These are phyloP conservation scores for Centropus unirufus DNA, from an alignment of 2,113 vertebrate species.

Conservation along the genomic window DNA sequence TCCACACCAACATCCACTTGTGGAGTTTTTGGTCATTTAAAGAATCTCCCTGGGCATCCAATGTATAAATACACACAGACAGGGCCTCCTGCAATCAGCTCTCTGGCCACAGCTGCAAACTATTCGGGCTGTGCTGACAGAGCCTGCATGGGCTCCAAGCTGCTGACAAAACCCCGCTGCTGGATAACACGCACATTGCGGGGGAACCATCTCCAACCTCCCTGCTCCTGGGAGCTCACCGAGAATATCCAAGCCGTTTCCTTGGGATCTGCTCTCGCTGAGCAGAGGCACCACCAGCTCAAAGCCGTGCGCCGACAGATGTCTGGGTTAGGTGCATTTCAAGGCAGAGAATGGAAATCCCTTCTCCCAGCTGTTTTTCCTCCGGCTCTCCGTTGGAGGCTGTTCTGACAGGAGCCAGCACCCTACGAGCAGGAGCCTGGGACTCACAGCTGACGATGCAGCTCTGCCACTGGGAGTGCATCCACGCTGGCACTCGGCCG, in stretches of 20 bases:
- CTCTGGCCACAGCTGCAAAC: neutral
- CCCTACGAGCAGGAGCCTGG: accelerated
- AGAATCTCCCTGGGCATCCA: neutral
- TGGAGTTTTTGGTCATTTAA: neutral
- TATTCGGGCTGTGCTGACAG: neutral
- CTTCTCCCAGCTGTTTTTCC: neutral
- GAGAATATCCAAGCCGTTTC: accelerated
- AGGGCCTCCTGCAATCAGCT: neutral
- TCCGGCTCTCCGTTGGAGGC: neutral
- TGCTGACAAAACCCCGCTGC: neutral
- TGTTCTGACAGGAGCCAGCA: neutral
- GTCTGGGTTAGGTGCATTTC: neutral
- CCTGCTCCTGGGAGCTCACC: neutral
- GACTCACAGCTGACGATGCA: neutral
- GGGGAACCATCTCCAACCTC: neutral
- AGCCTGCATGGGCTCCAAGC: neutral
- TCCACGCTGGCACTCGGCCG: neutral
- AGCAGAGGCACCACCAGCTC: neutral
- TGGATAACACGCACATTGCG: accelerated
- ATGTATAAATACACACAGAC: neutral
- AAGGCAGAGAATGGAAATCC: neutral
- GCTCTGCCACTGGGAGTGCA: neutral
- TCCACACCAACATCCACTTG: neutral
- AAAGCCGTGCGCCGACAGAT: neutral
- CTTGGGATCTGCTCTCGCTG: accelerated